Evolutionary conservation across 2,888 invertebrate genomes (phyloP).

Genomic region (Exephanes ischioxanthus): DNA sequence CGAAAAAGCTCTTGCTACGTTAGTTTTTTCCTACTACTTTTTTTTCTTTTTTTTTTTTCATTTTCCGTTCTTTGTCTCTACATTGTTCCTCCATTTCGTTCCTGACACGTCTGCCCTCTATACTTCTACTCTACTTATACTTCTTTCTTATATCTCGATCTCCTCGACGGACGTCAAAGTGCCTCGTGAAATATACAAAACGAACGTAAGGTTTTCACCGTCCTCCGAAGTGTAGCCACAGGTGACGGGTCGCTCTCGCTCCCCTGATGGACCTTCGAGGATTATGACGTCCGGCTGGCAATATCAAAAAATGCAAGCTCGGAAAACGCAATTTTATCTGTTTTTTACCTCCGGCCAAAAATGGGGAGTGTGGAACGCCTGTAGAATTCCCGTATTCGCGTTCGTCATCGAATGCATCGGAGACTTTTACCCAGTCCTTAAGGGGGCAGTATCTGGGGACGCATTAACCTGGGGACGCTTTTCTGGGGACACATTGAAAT

Average conservation of each 20-base stretch:
- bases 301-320: background rate
- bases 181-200: conserved; percentile 41
- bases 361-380: too few species aligned
- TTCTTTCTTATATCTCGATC: conserved; percentile 44
- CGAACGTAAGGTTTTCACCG: conserved; percentile 16
- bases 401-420: too few species aligned
- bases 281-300: background rate
- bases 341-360: background rate
- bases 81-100: conserved; percentile 44
- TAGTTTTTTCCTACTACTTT: background rate
- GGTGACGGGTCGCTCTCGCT: background rate
- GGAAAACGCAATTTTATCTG: background rate
- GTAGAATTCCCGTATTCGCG: too few species aligned
- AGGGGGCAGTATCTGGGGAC: too few species aligned
- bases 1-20: conserved; percentile 21
- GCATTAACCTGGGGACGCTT: too few species aligned
- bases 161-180: conserved; percentile 41
- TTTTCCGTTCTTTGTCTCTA: conserved; percentile 30
- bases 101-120: conserved; percentile 19
- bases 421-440: too few species aligned
- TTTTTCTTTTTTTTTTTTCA: conserved; percentile 14
- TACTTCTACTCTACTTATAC: conserved; percentile 8
- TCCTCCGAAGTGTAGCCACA: background rate
- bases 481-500: too few species aligned
- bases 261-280: background rate